Conservation (phyloP, 2,113 vertebrate species). For the Lepisosteus oculatus region DNA sequence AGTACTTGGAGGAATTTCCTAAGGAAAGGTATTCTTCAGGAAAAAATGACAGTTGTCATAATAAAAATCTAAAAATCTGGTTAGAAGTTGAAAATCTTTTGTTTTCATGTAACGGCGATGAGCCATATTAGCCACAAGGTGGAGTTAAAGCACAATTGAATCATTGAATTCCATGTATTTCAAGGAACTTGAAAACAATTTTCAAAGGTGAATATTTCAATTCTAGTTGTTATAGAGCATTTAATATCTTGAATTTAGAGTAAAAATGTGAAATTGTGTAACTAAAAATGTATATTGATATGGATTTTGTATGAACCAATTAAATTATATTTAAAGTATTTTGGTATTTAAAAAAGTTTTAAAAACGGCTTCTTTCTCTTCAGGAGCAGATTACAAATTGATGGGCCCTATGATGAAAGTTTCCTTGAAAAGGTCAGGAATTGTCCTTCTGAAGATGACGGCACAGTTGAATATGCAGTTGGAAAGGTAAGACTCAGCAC, state of each 20-base stretch:
- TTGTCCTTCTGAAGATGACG: constrained; percentile 79
- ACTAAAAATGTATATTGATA: no score
- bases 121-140: constrained; percentile 43
- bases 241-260: no score
- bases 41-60: no score
- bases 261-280: no score
- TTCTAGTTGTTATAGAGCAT: no score
- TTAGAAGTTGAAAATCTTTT: no score
- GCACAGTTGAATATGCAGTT: constrained; percentile 80
- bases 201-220: no score
- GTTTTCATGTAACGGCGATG: not conserved
- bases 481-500: constrained; percentile 73
- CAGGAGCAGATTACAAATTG: constrained; percentile 81
- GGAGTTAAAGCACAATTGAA: constrained; percentile 35
- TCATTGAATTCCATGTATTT: not conserved
- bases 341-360: no score
- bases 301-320: no score
- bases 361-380: constrained; percentile 1
- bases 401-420: constrained; percentile 84
- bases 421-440: constrained; percentile 89
- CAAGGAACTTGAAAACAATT: no score
- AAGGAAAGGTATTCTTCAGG: constrained; percentile 77
- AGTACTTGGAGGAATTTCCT: constrained; percentile 86
- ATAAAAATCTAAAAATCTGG: no score
- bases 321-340: no score